These are phyloP conservation scores for Ceratina japonica DNA, from an alignment of 1,140 invertebrate genomes.

Conservation along the genomic window DNA sequence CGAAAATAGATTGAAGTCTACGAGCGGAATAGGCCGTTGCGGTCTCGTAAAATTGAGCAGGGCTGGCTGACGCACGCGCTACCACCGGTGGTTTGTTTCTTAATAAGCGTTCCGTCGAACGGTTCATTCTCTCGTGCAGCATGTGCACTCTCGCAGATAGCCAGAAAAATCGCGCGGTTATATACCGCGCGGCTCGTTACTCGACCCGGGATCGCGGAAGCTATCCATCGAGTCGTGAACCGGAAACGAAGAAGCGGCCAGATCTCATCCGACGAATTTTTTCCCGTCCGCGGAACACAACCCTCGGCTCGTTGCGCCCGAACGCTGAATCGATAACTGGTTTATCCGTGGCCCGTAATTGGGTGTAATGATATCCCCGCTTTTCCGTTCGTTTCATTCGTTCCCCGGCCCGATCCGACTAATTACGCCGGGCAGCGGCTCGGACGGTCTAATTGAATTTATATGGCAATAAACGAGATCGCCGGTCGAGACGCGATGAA, in stretches of 20 bases:
- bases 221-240: conserved; percentile 16
- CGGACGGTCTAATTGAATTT: conserved; percentile 25
- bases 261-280: conserved; percentile 3
- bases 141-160: conserved; percentile 54
- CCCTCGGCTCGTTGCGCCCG: not conserved
- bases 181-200: conserved; percentile 61
- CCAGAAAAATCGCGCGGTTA: conserved; percentile 54
- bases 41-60: conserved; percentile 71
- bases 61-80: conserved; percentile 50
- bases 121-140: conserved; percentile 56
- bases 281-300: not conserved
- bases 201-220: conserved; percentile 44
- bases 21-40: conserved; percentile 48
- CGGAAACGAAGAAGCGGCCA: not conserved
- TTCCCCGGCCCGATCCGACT: not conserved
- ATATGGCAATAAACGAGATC: not conserved
- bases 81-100: conserved; percentile 46
- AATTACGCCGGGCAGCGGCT: not conserved
- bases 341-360: conserved; percentile 16
- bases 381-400: conserved; percentile 1
- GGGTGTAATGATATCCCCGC: conserved; percentile 8
- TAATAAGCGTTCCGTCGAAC: conserved; percentile 63
- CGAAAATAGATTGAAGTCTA: not conserved
- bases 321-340: not conserved
- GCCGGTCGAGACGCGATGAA: not conserved